A percentile compares a stretch with the other conserved stretches of the same genome.
Conservation (phyloP, 1,140 invertebrate species). For the Drosophila obscura region DNA sequence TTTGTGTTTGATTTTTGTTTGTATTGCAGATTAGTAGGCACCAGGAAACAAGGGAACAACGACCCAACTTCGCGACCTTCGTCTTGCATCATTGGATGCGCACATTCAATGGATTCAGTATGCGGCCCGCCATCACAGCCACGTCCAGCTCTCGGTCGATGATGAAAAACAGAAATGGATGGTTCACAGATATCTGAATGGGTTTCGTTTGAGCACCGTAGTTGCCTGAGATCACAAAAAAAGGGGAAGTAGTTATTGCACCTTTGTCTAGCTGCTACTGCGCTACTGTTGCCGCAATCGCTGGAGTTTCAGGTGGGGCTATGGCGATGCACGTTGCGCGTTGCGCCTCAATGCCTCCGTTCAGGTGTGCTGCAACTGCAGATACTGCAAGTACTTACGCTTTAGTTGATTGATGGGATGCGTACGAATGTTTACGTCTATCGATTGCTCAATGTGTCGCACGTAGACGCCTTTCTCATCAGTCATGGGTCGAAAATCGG, state of each 20-base stretch:
- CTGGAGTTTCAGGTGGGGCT: conserved; percentile 55
- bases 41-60: conserved; percentile 24
- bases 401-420: conserved; percentile 85
- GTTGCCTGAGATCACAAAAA: conserved; percentile 67
- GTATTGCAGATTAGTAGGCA: conserved; percentile 31
- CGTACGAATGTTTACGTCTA: conserved; percentile 91
- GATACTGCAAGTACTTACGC: conserved; percentile 84
- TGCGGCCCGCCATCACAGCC: conserved; percentile 90
- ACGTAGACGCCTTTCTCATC: conserved; percentile 89
- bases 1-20: conserved; percentile 8
- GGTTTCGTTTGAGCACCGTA: conserved; percentile 84
- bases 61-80: conserved; percentile 61
- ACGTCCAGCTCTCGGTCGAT: conserved; percentile 91
- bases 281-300: conserved; percentile 26
- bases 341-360: conserved; percentile 67
- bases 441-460: conserved; percentile 91
- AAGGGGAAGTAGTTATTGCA: conserved; percentile 73
- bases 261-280: conserved; percentile 34
- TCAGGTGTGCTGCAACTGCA: conserved; percentile 61
- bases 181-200: conserved; percentile 89
- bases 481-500: conserved; percentile 91
- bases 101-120: conserved; percentile 91
- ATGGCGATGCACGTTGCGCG: conserved; percentile 34
- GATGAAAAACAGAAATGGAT: conserved; percentile 92
- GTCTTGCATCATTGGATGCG: conserved; percentile 86